These are phyloP conservation scores for Raja brachyura DNA, from an alignment of 2,113 vertebrate species.

Conservation along the genomic window DNA sequence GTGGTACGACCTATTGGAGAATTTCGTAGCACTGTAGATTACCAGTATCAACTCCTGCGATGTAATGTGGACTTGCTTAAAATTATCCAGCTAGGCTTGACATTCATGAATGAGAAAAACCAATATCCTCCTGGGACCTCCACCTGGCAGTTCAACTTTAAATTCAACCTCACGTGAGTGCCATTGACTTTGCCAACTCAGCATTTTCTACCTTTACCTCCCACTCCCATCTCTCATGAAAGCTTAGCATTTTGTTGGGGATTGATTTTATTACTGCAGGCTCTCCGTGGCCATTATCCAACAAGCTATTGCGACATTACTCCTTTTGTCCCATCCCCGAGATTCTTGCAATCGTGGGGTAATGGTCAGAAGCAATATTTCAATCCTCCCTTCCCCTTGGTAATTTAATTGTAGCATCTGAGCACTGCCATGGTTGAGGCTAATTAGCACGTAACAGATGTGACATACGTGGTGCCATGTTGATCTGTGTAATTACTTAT, in stretches of 20 bases:
- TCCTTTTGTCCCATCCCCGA: neutral
- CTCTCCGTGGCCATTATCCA: neutral
- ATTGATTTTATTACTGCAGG: neutral
- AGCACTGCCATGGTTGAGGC: neutral
- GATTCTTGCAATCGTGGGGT: neutral
- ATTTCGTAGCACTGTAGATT: constrained; percentile 94
- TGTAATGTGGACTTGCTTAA: constrained; percentile 96
- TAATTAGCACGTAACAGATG: neutral
- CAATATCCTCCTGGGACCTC: constrained; percentile 86
- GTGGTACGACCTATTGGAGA: constrained; percentile 92
- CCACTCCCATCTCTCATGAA: neutral
- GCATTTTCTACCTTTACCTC: neutral
- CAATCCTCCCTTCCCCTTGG: neutral
- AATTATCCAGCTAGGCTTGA: constrained; percentile 93
- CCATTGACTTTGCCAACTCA: neutral
- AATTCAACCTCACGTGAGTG: constrained; percentile 93
- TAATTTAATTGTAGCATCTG: neutral
- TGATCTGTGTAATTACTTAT: neutral
- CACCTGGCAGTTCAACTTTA: constrained; percentile 99
- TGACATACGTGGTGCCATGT: neutral
- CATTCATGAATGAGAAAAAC: constrained; percentile 94
- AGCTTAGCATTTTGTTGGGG: neutral
- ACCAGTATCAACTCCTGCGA: constrained; percentile 91
- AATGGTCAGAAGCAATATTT: neutral
- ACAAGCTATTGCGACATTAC: neutral